phyloP scores from a whole-genome alignment of 2,797 vertebrate genomes.

The Sebastes umbrosus region DNA sequence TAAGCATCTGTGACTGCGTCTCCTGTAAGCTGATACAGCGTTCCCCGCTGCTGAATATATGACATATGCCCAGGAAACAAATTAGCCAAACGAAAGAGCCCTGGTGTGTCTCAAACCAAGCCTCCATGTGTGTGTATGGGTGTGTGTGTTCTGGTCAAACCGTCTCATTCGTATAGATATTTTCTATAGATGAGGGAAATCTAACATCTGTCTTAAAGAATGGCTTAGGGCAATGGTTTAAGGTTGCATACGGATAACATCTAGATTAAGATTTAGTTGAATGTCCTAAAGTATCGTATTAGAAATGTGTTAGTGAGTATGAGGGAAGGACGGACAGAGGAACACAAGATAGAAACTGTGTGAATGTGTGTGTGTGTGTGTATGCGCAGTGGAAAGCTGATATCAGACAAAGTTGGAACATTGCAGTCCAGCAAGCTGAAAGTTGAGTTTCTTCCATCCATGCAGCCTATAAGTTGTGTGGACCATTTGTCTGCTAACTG shows the following conservation, averaged over 20 bases:
- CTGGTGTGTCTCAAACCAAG: neutral
- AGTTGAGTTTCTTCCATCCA: slow-evolving; percentile 44
- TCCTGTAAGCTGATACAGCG: slow-evolving; percentile 62
- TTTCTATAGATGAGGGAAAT: neutral
- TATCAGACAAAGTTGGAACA: neutral
- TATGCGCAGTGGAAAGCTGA: too few relatives aligned
- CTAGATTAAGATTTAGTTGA: neutral
- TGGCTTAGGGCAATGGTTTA: neutral
- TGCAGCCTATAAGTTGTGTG: slow-evolving; percentile 21
- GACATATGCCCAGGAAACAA: slow-evolving; percentile 64
- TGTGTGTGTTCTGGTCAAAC: neutral
- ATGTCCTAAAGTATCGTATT: neutral
- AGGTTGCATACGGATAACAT: neutral
- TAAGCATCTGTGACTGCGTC: slow-evolving; percentile 55
- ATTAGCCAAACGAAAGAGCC: slow-evolving; percentile 43
- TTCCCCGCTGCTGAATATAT: slow-evolving; percentile 47
- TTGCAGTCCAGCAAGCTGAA: slow-evolving; percentile 35
- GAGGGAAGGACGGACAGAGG: neutral
- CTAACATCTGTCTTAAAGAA: neutral
- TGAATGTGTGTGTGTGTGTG: neutral
- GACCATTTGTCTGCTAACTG: slow-evolving; percentile 61
- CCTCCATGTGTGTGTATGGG: neutral
- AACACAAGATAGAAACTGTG: neutral
- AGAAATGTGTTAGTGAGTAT: neutral
- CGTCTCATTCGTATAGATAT: neutral